Evolutionary conservation across 2,797 vertebrate species (phyloP).

Genomic region (Momotus momota): DNA sequence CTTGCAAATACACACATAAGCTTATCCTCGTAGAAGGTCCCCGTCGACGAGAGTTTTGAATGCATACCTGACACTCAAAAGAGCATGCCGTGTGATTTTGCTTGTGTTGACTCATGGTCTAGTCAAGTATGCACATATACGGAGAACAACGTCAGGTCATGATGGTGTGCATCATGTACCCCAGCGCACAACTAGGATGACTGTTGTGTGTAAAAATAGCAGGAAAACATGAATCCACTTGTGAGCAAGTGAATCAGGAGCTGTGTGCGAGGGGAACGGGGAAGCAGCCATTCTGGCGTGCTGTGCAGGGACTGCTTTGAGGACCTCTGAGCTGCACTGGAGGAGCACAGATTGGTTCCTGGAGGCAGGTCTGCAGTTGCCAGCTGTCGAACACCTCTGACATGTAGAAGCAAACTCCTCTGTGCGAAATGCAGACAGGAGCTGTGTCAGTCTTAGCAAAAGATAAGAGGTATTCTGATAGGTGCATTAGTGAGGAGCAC

Average conservation of each 20-base stretch:
- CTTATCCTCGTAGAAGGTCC: background rate
- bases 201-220: slow-evolving; percentile 45
- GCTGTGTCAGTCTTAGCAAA: background rate
- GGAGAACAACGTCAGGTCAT: slow-evolving; percentile 3
- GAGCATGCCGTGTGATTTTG: background rate
- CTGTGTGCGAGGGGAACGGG: rapidly evolving
- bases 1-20: background rate
- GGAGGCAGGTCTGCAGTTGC: background rate
- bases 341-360: background rate
- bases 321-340: background rate
- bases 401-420: background rate
- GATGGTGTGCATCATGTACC: background rate
- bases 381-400: background rate
- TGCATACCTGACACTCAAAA: background rate
- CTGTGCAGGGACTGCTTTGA: background rate
- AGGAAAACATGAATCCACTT: slow-evolving; percentile 22
- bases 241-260: background rate
- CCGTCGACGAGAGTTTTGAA: background rate
- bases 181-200: background rate
- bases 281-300: rapidly evolving
- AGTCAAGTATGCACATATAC: background rate
- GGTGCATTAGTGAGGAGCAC: background rate
- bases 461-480: background rate
- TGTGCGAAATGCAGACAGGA: background rate
- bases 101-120: background rate